Evolutionary conservation across 2,888 invertebrate genomes (phyloP).

Genomic region (Drosophila maculinotata): DNA sequence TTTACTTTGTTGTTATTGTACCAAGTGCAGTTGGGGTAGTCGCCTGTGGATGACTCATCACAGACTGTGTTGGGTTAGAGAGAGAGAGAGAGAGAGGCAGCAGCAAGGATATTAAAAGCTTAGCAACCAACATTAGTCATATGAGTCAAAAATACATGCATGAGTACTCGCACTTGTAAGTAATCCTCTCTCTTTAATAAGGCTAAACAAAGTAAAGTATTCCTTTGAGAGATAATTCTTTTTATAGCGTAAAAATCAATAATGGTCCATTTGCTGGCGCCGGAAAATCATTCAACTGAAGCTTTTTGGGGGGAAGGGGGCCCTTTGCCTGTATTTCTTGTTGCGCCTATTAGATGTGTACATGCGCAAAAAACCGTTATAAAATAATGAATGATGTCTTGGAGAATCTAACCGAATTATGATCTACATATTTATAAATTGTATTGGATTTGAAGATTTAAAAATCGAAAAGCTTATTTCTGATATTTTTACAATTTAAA

Average conservation of each 20-base stretch:
- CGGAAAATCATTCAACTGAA: conserved; percentile 4
- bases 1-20: conserved; percentile 24
- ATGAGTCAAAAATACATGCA: conserved; percentile 19
- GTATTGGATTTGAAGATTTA: no score
- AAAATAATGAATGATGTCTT: background rate
- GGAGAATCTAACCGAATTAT: no score
- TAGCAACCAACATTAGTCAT: conserved; percentile 10
- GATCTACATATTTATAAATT: no score
- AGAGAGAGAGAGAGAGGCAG: background rate
- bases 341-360: conserved; percentile 39
- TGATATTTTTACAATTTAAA: no score
- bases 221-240: conserved; percentile 3
- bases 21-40: conserved; percentile 53
- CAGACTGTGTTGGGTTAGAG: background rate
- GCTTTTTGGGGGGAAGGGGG: background rate
- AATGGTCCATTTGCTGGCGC: conserved; percentile 42
- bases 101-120: conserved; percentile 20
- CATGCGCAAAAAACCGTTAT: conserved; percentile 24
- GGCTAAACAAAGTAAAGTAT: no score
- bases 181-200: conserved; percentile 32
- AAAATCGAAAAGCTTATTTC: no score
- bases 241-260: conserved; percentile 49
- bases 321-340: conserved; percentile 29
- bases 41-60: conserved; percentile 51
- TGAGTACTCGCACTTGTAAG: conserved; percentile 44